Conservation (phyloP, 2,113 vertebrate genomes). For the Abramis brama region DNA sequence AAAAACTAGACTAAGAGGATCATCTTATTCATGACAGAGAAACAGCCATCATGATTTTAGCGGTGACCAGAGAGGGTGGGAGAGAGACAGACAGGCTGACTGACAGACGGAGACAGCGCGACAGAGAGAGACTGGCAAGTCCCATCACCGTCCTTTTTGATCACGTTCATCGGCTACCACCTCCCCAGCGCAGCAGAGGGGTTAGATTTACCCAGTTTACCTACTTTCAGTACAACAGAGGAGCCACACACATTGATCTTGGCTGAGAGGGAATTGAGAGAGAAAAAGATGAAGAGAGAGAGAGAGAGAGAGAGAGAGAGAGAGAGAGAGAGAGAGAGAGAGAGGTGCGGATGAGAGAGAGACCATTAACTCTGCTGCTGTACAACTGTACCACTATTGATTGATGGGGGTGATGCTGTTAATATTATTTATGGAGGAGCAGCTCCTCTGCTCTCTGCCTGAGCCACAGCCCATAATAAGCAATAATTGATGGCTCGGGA, state of each 20-base stretch:
- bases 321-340: constrained; percentile 50
- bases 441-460: constrained; percentile 78
- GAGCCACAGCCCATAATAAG: constrained; percentile 87
- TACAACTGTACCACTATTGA: constrained; percentile 89
- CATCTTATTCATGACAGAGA: neutral
- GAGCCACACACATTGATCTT: constrained; percentile 38
- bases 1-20: neutral
- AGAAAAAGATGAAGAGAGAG: constrained; percentile 8
- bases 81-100: constrained; percentile 41
- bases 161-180: constrained; percentile 15
- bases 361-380: constrained; percentile 81
- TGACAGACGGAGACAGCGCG: constrained; percentile 24
- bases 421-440: constrained; percentile 92
- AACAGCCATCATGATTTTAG: neutral
- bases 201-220: constrained; percentile 45
- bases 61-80: neutral
- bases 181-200: constrained; percentile 23
- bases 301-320: constrained; percentile 39
- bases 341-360: constrained; percentile 22
- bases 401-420: constrained; percentile 84
- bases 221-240: constrained; percentile 27
- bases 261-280: constrained; percentile 22
- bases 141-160: neutral
- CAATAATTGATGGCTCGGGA: constrained; percentile 94
- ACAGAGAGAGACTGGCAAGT: constrained; percentile 53